phyloP scores from a whole-genome alignment of 2,797 vertebrate genomes.

The Pseudocheirus occidentalis region DNA sequence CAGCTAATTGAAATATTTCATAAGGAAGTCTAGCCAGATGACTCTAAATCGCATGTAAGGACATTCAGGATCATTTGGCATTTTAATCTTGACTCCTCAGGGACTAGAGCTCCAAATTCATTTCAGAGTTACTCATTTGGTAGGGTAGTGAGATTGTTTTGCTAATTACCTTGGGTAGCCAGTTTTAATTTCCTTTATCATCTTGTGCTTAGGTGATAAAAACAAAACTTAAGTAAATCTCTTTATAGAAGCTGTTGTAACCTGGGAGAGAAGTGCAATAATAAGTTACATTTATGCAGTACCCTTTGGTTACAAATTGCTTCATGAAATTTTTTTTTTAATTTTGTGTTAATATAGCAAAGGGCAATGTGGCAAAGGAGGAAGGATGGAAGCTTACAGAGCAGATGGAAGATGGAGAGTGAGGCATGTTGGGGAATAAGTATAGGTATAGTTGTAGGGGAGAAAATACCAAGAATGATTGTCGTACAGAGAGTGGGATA shows the following conservation, averaged over 20 bases:
- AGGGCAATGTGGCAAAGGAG: background rate
- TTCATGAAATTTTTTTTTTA: background rate
- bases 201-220: background rate
- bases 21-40: background rate
- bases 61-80: background rate
- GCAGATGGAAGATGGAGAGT: background rate
- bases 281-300: background rate
- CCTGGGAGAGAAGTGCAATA: background rate
- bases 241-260: background rate
- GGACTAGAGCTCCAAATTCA: background rate
- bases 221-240: background rate
- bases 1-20: background rate
- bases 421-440: background rate
- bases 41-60: background rate
- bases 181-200: background rate
- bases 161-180: background rate
- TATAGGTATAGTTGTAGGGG: background rate
- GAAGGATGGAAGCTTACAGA: background rate
- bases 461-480: background rate
- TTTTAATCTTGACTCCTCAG: background rate
- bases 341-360: background rate
- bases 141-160: background rate
- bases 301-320: background rate
- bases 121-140: background rate
- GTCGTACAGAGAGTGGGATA: background rate